Percentiles rank a stretch among this genome's conserved stretches.
phyloP scores from a whole-genome alignment of 2,797 vertebrate genomes.

The Dendrocincla fuliginosa region DNA sequence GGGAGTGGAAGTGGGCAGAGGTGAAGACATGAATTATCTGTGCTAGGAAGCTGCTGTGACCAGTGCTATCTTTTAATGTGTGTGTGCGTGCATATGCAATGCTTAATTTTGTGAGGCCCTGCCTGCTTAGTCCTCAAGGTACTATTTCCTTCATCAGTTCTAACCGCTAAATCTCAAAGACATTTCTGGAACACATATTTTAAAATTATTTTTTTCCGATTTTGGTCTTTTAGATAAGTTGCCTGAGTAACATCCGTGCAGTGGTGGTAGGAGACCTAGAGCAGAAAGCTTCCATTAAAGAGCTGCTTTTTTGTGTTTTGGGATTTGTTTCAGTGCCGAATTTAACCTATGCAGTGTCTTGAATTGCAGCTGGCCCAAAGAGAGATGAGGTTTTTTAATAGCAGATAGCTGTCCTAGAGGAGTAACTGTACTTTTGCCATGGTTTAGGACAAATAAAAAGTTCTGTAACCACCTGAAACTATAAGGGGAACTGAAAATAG shows the following conservation, averaged over 20 bases:
- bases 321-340: background rate
- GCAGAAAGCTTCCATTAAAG: background rate
- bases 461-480: background rate
- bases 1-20: background rate
- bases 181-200: background rate
- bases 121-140: background rate
- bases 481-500: background rate
- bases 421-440: background rate
- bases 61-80: accelerated
- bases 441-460: background rate
- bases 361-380: background rate
- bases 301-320: background rate
- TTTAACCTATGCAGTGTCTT: background rate
- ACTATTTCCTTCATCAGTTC: background rate
- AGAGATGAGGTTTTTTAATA: background rate
- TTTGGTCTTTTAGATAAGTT: background rate
- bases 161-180: background rate
- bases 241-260: background rate
- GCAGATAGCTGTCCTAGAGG: background rate
- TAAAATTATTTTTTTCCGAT: background rate
- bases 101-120: background rate
- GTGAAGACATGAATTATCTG: background rate
- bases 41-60: background rate
- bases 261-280: background rate
- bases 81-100: accelerated